A percentile compares a stretch with the other conserved stretches of the same genome.
Evolutionary conservation across 1,140 invertebrate species (phyloP).

Genomic region (Macrobrachium rosenbergii): DNA sequence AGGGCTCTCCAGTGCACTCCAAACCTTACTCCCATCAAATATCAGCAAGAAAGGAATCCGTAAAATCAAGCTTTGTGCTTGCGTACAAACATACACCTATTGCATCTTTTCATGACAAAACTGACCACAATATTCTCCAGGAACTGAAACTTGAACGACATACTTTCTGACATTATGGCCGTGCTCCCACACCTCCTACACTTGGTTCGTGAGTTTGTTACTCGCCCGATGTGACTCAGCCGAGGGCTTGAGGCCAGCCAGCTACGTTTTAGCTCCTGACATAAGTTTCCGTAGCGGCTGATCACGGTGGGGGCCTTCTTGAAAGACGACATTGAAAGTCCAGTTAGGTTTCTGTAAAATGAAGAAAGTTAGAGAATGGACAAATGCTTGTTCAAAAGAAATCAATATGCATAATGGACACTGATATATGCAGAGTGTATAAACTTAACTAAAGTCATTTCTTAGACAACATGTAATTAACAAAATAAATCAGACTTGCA

Average conservation of each 20-base stretch:
- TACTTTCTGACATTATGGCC: constrained; percentile 7
- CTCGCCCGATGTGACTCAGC: neutral
- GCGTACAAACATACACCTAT: neutral
- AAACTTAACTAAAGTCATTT: too few relatives aligned
- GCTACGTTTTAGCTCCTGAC: constrained; percentile 9
- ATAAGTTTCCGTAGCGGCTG: constrained; percentile 8
- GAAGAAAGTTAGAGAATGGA: neutral
- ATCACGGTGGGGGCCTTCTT: constrained; percentile 2
- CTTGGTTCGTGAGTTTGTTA: neutral
- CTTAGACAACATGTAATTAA: too few relatives aligned
- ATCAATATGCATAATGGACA: too few relatives aligned
- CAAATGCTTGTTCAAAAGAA: neutral
- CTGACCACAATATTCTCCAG: neutral
- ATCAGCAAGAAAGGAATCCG: too few relatives aligned
- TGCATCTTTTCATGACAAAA: neutral
- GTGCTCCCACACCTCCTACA: neutral
- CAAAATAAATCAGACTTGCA: too few relatives aligned
- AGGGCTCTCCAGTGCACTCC: too few relatives aligned
- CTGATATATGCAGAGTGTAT: too few relatives aligned
- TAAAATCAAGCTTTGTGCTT: too few relatives aligned
- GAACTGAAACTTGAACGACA: neutral
- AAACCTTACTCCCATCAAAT: too few relatives aligned
- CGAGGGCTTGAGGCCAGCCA: constrained; percentile 5
- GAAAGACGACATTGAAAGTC: neutral
- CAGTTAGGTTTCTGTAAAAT: neutral